phyloP scores from a whole-genome alignment of 2,797 vertebrate genomes.

The Adrianichthys oophorus region DNA sequence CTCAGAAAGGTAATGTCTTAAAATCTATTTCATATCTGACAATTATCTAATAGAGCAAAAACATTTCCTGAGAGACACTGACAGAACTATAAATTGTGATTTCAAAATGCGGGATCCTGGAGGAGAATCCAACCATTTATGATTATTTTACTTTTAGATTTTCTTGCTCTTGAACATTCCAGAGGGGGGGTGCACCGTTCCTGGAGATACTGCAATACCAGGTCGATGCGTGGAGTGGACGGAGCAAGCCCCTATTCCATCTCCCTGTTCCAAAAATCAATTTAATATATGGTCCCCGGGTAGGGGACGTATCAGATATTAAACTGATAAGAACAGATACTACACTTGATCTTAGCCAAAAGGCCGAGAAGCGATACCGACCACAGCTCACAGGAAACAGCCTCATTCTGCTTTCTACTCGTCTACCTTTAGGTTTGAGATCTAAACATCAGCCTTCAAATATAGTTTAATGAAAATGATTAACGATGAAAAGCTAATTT shows the following conservation, averaged over 20 bases:
- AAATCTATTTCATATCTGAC: too few relatives aligned
- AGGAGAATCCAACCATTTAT: too few relatives aligned
- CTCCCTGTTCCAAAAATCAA: conserved; percentile 48
- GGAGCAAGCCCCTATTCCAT: conserved; percentile 47
- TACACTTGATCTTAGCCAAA: conserved; percentile 45
- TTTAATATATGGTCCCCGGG: conserved; percentile 44
- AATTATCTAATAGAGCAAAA: too few relatives aligned
- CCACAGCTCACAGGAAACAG: conserved; percentile 1
- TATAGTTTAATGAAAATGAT: too few relatives aligned
- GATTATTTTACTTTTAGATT: too few relatives aligned
- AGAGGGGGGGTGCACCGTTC: conserved; percentile 32
- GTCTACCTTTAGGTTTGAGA: conserved; percentile 6
- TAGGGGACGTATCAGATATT: conserved; percentile 53
- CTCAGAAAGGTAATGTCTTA: too few relatives aligned
- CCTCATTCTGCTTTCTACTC: not conserved
- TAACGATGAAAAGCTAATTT: too few relatives aligned
- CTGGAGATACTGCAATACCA: conserved; percentile 47
- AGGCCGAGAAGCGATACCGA: conserved; percentile 20
- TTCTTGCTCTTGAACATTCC: too few relatives aligned
- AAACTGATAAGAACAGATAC: conserved; percentile 35
- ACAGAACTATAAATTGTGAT: too few relatives aligned
- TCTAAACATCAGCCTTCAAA: too few relatives aligned
- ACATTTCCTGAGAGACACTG: too few relatives aligned
- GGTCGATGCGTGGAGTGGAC: conserved; percentile 48
- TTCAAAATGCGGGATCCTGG: too few relatives aligned